Conservation (phyloP, 2,888 invertebrate species). For the Molanna angustata region DNA sequence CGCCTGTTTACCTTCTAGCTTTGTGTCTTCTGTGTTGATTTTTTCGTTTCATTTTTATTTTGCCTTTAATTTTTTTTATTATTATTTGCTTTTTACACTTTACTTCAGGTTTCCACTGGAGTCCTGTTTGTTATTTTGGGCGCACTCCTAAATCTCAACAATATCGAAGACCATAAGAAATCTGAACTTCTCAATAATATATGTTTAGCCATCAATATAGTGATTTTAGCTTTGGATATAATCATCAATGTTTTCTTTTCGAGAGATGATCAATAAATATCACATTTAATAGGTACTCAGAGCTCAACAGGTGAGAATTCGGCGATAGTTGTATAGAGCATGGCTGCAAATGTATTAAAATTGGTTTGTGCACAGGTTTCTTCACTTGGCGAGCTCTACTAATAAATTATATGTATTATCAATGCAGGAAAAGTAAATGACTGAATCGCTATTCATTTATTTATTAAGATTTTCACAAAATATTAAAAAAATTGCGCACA, state of each 20-base stretch:
- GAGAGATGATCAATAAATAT: conserved; percentile 10
- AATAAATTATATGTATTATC: too few relatives aligned
- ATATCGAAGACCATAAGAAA: conserved; percentile 54
- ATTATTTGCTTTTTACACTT: conserved; percentile 4
- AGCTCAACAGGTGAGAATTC: too few relatives aligned
- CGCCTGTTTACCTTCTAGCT: neutral
- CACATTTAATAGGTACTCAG: too few relatives aligned
- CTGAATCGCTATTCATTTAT: too few relatives aligned
- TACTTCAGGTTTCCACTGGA: conserved; percentile 56
- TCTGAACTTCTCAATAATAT: conserved; percentile 62
- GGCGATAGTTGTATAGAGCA: too few relatives aligned
- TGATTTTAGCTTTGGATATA: conserved; percentile 59
- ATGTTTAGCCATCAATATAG: conserved; percentile 56
- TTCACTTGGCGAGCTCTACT: too few relatives aligned
- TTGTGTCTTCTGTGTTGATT: conserved; percentile 5
- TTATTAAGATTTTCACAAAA: too few relatives aligned
- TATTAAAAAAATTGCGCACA: too few relatives aligned
- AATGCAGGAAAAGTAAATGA: too few relatives aligned
- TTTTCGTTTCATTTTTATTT: conserved; percentile 29
- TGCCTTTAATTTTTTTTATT: conserved; percentile 33
- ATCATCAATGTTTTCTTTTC: conserved; percentile 58
- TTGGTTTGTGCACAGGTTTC: too few relatives aligned
- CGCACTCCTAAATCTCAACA: conserved; percentile 60
- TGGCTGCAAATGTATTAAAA: too few relatives aligned
- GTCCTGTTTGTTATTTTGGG: conserved; percentile 60